A percentile compares a stretch with the other conserved stretches of the same genome.
These are phyloP conservation scores for Proisotoma minuta DNA, from an alignment of 2,888 invertebrate species.

Conservation along the genomic window DNA sequence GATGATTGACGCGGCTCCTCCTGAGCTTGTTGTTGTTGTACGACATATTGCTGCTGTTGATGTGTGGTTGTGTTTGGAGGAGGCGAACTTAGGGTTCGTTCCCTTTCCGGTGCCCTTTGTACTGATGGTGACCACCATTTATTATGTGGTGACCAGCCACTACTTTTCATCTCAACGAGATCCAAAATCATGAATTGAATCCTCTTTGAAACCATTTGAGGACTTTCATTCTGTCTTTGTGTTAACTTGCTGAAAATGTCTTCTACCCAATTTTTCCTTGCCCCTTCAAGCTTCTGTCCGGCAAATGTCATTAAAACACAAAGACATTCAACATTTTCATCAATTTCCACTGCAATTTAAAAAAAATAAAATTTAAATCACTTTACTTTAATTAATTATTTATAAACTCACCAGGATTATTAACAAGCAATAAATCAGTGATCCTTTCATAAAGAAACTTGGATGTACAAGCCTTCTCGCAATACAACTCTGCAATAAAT, in stretches of 20 bases:
- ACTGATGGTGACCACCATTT: constrained; percentile 47
- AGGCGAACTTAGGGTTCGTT: neutral
- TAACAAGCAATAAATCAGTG: constrained; percentile 36
- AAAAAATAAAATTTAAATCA: neutral
- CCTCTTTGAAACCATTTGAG: constrained; percentile 38
- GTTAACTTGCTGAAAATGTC: constrained; percentile 26
- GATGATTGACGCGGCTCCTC: neutral
- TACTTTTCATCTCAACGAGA: constrained; percentile 43
- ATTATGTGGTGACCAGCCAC: constrained; percentile 44
- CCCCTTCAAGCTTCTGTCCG: constrained; percentile 39
- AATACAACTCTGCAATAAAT: constrained; percentile 44
- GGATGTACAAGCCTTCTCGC: constrained; percentile 43
- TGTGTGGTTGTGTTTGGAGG: neutral
- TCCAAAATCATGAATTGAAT: constrained; percentile 47
- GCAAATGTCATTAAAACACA: constrained; percentile 45
- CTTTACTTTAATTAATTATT: neutral
- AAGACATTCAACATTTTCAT: constrained; percentile 44
- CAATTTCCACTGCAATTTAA: constrained; percentile 27
- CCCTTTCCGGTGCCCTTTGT: constrained; percentile 15
- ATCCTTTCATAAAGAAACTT: constrained; percentile 40
- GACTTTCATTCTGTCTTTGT: constrained; percentile 26
- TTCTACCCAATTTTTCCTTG: constrained; percentile 35
- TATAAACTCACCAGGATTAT: constrained; percentile 25
- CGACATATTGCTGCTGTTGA: neutral
- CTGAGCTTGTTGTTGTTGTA: neutral